These are phyloP conservation scores for Harpagifer antarcticus DNA, from an alignment of 2,797 vertebrate species.

Conservation along the genomic window DNA sequence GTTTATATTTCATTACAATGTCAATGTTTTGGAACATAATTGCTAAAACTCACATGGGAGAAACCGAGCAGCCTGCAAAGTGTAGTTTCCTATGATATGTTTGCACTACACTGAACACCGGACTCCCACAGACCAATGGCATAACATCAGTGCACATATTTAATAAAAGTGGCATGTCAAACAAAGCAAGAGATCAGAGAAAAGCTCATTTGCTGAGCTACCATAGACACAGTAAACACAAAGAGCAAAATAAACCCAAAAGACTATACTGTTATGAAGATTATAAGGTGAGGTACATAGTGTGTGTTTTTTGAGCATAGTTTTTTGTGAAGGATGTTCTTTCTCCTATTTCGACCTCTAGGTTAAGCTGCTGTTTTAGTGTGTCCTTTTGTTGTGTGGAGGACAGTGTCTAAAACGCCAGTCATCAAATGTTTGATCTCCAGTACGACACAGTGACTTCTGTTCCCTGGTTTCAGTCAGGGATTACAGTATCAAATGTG, in stretches of 20 bases:
- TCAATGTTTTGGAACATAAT: neutral
- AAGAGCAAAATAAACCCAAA: neutral
- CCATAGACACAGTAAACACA: neutral
- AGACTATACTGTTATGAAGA: no score
- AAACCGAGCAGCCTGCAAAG: neutral
- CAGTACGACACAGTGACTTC: slow-evolving; percentile 38
- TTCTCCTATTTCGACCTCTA: neutral
- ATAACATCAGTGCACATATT: slow-evolving; percentile 33
- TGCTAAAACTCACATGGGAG: neutral
- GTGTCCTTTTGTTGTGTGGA: slow-evolving; percentile 6
- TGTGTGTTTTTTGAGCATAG: neutral
- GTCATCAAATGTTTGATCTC: slow-evolving; percentile 35
- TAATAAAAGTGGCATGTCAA: slow-evolving; percentile 3
- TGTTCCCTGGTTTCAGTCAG: slow-evolving; percentile 30
- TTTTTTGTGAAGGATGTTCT: neutral
- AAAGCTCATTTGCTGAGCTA: neutral
- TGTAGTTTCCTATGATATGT: slow-evolving; percentile 1
- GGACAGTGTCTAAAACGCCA: slow-evolving; percentile 4
- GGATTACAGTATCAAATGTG: slow-evolving; percentile 64
- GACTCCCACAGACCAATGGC: neutral
- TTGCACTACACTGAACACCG: neutral
- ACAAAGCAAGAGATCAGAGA: neutral
- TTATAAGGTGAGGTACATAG: neutral
- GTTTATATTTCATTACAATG: neutral
- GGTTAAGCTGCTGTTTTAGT: slow-evolving; percentile 3